A percentile compares a stretch with the other conserved stretches of the same genome.
These are phyloP conservation scores for Athalia cordata DNA, from an alignment of 2,888 invertebrate species.

Conservation along the genomic window DNA sequence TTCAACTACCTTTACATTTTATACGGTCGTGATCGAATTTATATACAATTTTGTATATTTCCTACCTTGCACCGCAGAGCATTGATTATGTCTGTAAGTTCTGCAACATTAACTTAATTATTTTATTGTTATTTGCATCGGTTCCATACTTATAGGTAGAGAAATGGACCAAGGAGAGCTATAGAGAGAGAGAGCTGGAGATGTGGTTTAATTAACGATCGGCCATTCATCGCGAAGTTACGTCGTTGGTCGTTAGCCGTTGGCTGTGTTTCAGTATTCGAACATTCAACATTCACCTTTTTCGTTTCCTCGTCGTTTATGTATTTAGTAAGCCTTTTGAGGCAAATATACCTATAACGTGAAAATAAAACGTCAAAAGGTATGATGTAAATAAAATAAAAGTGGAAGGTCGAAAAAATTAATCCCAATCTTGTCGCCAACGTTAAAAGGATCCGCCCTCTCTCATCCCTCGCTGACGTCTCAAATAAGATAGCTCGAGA, in stretches of 20 bases:
- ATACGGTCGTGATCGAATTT: too few relatives aligned
- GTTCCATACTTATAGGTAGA: neutral
- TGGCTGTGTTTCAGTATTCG: neutral
- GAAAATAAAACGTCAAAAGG: neutral
- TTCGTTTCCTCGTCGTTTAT: neutral
- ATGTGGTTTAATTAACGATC: conserved; percentile 31
- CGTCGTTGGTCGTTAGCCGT: conserved; percentile 27
- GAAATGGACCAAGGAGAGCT: neutral
- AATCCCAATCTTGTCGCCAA: neutral
- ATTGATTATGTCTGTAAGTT: too few relatives aligned
- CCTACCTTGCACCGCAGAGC: too few relatives aligned
- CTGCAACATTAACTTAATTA: too few relatives aligned
- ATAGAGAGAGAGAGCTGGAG: too few relatives aligned
- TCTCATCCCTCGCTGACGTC: too few relatives aligned
- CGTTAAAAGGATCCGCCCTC: too few relatives aligned
- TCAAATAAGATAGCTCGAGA: neutral
- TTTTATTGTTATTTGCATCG: too few relatives aligned
- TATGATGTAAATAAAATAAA: neutral
- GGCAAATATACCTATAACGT: neutral
- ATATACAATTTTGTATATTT: too few relatives aligned
- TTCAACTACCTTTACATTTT: too few relatives aligned
- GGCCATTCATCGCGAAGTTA: neutral
- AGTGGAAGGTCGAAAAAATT: neutral
- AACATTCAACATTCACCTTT: neutral
- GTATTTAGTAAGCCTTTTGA: neutral